Evolutionary conservation across 2,797 vertebrate species (phyloP).

Genomic region (Staurois parvus): DNA sequence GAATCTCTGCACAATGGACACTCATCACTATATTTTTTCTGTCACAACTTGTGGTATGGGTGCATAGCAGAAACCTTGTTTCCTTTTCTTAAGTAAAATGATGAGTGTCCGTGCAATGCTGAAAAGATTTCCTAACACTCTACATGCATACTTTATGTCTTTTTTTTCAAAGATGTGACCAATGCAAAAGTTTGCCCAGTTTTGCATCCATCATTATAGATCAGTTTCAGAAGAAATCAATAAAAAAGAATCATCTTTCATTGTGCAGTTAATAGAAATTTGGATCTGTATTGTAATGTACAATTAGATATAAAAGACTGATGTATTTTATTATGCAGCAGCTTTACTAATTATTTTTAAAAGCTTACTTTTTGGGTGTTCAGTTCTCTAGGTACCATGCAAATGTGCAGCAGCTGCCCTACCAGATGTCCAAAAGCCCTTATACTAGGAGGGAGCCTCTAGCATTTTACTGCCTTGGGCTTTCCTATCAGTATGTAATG

Average conservation of each 20-base stretch:
- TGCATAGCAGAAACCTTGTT: no score
- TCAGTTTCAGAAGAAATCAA: background rate
- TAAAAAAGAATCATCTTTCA: background rate
- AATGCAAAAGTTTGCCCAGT: background rate
- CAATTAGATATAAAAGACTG: background rate
- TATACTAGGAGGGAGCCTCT: conserved; percentile 56
- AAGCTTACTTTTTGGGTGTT: conserved; percentile 35
- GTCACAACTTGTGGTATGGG: no score
- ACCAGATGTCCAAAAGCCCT: conserved; percentile 58
- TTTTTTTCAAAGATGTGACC: background rate
- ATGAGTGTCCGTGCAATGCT: background rate
- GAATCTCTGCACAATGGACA: no score
- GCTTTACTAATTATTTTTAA: conserved; percentile 41
- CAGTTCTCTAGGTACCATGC: conserved; percentile 55
- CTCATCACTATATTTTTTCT: no score
- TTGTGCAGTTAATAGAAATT: background rate
- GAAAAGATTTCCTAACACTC: background rate
- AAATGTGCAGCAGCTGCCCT: conserved; percentile 60
- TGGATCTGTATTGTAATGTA: background rate
- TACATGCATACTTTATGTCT: background rate
- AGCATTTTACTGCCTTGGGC: conserved; percentile 57
- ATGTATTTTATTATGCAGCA: conserved; percentile 35
- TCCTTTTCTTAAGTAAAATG: background rate
- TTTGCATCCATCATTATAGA: background rate
- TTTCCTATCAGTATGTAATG: conserved; percentile 48